A percentile compares a stretch with the other conserved stretches of the same genome.
These are phyloP conservation scores for Clostera curtula DNA, from an alignment of 2,888 invertebrate genomes.

Conservation along the genomic window DNA sequence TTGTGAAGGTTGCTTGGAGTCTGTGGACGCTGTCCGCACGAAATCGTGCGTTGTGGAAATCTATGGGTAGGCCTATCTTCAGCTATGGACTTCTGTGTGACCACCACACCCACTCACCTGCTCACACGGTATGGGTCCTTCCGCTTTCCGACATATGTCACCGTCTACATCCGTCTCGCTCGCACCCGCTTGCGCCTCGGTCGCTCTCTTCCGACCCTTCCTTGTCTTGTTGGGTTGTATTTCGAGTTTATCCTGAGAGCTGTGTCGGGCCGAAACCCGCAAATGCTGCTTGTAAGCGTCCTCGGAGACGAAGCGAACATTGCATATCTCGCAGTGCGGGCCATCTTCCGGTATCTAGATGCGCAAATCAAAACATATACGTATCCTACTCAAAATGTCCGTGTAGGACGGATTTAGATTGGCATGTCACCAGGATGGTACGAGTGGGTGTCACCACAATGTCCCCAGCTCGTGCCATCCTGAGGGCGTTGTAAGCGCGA, in stretches of 20 bases:
- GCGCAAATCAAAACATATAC: not conserved
- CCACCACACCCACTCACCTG: slow-evolving; percentile 31
- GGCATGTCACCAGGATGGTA: too few species aligned
- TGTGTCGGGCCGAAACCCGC: slow-evolving; percentile 48
- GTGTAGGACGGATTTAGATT: too few species aligned
- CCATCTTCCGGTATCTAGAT: slow-evolving; percentile 52
- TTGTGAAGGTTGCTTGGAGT: too few species aligned
- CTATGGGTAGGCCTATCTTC: too few species aligned
- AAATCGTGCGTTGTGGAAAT: too few species aligned
- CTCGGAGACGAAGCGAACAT: slow-evolving; percentile 42
- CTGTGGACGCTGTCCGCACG: too few species aligned
- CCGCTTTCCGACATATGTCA: slow-evolving; percentile 38
- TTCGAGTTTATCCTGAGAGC: slow-evolving; percentile 25
- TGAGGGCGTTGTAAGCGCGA: too few species aligned
- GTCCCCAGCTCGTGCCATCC: too few species aligned
- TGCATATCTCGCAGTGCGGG: slow-evolving; percentile 49
- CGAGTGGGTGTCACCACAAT: too few species aligned
- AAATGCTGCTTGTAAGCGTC: slow-evolving; percentile 46
- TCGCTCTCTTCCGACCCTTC: slow-evolving; percentile 26
- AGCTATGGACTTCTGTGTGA: too few species aligned
- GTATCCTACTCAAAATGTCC: too few species aligned
- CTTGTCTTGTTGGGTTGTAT: slow-evolving; percentile 32
- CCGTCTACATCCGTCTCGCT: slow-evolving; percentile 23
- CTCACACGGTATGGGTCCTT: slow-evolving; percentile 55
- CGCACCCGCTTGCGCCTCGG: slow-evolving; percentile 23